Percentiles rank a stretch among this genome's conserved stretches.
Evolutionary conservation across 2,797 vertebrate species (phyloP).

Genomic region (Poeciliopsis infans): DNA sequence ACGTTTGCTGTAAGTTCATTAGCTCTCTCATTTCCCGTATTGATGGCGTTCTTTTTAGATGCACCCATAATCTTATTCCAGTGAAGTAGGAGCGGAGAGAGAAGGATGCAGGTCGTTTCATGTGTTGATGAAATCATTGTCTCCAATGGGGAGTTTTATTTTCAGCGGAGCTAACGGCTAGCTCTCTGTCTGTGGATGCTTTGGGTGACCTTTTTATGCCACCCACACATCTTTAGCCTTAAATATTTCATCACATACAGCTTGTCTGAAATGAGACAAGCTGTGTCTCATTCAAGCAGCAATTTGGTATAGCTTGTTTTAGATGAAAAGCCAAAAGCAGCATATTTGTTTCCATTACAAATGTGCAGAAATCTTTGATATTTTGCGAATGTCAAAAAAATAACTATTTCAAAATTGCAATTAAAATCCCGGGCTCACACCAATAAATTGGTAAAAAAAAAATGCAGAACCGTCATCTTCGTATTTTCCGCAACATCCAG

Average conservation of each 20-base stretch:
- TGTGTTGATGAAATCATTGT: slow-evolving; percentile 14
- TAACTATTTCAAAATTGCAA: no score
- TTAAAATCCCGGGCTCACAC: no score
- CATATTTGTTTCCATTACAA: no score
- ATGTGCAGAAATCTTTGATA: no score
- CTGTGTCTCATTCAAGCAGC: no score
- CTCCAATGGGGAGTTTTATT: slow-evolving; percentile 23
- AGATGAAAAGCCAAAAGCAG: no score
- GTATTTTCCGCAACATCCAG: no score
- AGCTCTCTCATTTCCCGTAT: slow-evolving; percentile 37
- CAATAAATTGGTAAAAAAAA: no score
- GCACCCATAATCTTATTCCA: slow-evolving; percentile 31
- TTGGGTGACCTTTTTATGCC: slow-evolving; percentile 36
- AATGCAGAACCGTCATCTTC: no score
- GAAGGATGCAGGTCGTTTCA: not conserved
- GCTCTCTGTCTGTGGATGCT: slow-evolving; percentile 27
- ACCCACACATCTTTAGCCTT: not conserved
- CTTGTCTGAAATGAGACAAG: no score
- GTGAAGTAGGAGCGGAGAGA: not conserved
- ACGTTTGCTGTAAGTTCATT: slow-evolving; percentile 23
- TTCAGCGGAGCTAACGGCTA: slow-evolving; percentile 16
- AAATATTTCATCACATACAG: not conserved
- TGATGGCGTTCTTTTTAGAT: slow-evolving; percentile 28
- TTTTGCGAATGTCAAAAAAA: no score
- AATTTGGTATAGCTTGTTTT: no score